These are phyloP conservation scores for Anguilla japonica DNA, from an alignment of 2,113 vertebrate genomes.

Conservation along the genomic window DNA sequence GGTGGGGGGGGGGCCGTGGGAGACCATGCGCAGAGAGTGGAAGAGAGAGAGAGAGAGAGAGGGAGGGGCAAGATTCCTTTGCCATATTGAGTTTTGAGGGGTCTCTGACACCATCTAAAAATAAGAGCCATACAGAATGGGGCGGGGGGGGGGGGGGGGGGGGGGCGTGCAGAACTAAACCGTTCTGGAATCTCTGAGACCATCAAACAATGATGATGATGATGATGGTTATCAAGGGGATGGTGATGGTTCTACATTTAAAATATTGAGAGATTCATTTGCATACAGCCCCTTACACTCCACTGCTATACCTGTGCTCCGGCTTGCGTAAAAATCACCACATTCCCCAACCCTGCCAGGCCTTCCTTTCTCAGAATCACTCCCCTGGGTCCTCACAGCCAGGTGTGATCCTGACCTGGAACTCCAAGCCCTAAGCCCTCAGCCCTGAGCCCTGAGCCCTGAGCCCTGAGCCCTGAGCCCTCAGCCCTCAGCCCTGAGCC, in stretches of 20 bases:
- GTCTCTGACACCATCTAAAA: slow-evolving; percentile 62
- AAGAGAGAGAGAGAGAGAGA: slow-evolving; percentile 30
- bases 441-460: no score
- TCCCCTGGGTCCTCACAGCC: no score
- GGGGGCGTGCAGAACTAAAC: neutral
- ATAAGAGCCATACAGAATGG: slow-evolving; percentile 52
- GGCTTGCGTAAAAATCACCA: no score
- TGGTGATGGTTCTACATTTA: neutral
- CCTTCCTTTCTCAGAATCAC: no score
- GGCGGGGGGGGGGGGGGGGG: no score
- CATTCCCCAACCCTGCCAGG: no score
- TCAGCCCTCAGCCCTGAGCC: no score
- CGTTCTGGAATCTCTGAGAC: neutral
- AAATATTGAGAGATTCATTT: neutral
- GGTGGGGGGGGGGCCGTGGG: slow-evolving; percentile 4
- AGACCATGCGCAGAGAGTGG: slow-evolving; percentile 16
- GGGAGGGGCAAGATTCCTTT: slow-evolving; percentile 58
- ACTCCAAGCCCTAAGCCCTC: no score
- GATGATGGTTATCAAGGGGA: neutral
- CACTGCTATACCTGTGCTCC: neutral
- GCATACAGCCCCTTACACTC: no score
- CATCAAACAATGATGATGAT: neutral
- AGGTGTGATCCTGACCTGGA: no score
- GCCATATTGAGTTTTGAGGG: slow-evolving; percentile 69
- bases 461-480: no score